phyloP scores from a whole-genome alignment of 2,797 vertebrate species.

The Gorsachius magnificus region DNA sequence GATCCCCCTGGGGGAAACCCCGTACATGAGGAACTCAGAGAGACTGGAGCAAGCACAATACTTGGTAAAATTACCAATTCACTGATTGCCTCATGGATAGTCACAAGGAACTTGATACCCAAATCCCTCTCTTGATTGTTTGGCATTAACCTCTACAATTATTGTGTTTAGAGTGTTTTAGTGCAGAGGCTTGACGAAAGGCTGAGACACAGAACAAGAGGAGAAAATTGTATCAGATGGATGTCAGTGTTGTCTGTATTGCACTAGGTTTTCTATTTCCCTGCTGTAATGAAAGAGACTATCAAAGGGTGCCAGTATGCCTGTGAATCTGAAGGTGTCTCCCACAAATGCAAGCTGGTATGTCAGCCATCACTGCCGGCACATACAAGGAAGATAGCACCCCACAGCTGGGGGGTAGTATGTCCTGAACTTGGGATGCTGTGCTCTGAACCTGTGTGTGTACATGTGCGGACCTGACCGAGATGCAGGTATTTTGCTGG shows the following conservation, averaged over 20 bases:
- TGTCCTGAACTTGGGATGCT: not conserved
- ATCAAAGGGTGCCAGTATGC: not conserved
- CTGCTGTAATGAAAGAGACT: not conserved
- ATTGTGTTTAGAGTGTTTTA: not conserved
- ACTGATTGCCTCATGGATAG: not conserved
- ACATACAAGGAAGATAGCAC: not conserved
- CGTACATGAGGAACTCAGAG: not conserved
- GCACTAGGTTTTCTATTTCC: not conserved
- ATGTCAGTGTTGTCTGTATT: not conserved
- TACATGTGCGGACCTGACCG: rapidly evolving
- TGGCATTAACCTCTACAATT: not conserved
- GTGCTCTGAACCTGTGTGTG: rapidly evolving
- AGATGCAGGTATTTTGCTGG: not conserved
- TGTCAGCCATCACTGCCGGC: not conserved
- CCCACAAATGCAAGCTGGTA: not conserved
- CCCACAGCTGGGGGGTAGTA: not conserved
- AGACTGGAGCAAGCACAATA: not conserved
- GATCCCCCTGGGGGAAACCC: rapidly evolving
- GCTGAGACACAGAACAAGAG: not conserved
- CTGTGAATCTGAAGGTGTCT: not conserved
- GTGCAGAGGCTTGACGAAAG: not conserved
- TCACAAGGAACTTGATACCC: not conserved
- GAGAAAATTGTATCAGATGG: not conserved
- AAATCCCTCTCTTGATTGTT: not conserved
- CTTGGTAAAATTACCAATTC: not conserved